phyloP scores from a whole-genome alignment of 1,140 invertebrate genomes.

The Saccostrea glomerata region DNA sequence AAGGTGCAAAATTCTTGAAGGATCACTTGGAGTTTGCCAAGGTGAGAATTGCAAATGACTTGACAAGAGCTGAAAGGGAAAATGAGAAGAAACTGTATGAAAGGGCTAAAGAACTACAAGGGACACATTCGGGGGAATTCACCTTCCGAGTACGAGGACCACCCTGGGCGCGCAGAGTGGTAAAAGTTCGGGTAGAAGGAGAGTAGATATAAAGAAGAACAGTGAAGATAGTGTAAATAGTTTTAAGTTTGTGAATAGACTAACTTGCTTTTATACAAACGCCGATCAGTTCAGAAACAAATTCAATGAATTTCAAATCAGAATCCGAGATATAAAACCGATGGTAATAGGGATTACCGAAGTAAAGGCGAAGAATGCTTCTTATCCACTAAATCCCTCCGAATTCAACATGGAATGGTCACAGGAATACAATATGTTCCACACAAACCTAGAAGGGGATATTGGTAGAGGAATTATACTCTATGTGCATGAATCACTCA shows the following conservation, averaged over 20 bases:
- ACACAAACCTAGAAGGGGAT: background rate
- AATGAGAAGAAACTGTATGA: no score
- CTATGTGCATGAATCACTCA: constrained; percentile 26
- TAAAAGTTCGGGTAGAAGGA: background rate
- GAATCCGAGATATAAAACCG: background rate
- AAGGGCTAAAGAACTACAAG: background rate
- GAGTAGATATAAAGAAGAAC: background rate
- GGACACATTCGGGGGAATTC: constrained; percentile 40
- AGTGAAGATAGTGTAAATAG: background rate
- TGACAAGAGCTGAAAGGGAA: no score
- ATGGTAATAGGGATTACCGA: constrained; percentile 42
- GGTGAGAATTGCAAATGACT: no score
- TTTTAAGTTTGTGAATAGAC: background rate
- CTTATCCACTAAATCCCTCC: background rate
- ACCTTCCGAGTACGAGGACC: constrained; percentile 40
- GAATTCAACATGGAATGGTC: background rate
- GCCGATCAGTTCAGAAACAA: constrained; percentile 45
- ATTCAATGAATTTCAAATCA: constrained; percentile 29
- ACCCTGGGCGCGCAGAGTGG: constrained; percentile 38
- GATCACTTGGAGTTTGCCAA: background rate
- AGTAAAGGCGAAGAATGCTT: constrained; percentile 29
- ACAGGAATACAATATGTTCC: constrained; percentile 34
- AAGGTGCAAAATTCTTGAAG: background rate
- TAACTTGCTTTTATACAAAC: constrained; percentile 45
- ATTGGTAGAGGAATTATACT: constrained; percentile 38